Evolutionary conservation across 2,113 vertebrate species (phyloP).

Genomic region (Nyctereutes procyonoides): DNA sequence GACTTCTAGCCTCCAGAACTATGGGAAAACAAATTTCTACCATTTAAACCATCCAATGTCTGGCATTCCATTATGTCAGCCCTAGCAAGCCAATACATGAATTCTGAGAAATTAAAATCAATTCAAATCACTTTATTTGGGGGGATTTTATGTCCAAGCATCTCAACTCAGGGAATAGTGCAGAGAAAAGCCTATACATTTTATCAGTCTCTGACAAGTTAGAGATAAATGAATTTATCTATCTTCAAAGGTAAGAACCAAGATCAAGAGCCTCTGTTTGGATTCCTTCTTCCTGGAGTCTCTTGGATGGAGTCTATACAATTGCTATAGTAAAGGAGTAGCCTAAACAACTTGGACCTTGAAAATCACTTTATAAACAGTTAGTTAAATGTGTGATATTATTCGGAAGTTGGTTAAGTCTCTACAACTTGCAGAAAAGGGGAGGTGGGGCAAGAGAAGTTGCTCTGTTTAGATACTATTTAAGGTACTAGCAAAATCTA

Average conservation of each 20-base stretch:
- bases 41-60: neutral
- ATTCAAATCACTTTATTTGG: neutral
- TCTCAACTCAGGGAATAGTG: neutral
- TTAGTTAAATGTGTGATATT: neutral
- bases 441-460: neutral
- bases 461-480: neutral
- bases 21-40: neutral
- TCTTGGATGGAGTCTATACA: neutral
- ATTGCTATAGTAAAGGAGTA: neutral
- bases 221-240: neutral
- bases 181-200: neutral
- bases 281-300: neutral
- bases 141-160: neutral
- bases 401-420: neutral
- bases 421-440: neutral
- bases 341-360: neutral
- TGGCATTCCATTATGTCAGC: neutral
- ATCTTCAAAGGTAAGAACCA: neutral
- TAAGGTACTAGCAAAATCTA: neutral
- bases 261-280: neutral
- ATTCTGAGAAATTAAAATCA: conserved; percentile 46
- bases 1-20: neutral
- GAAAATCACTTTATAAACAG: neutral
- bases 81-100: neutral
- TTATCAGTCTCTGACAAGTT: neutral